Percentiles rank a stretch among this genome's conserved stretches.
phyloP scores from a whole-genome alignment of 2,113 vertebrate genomes.

The Megaptera novaeangliae region DNA sequence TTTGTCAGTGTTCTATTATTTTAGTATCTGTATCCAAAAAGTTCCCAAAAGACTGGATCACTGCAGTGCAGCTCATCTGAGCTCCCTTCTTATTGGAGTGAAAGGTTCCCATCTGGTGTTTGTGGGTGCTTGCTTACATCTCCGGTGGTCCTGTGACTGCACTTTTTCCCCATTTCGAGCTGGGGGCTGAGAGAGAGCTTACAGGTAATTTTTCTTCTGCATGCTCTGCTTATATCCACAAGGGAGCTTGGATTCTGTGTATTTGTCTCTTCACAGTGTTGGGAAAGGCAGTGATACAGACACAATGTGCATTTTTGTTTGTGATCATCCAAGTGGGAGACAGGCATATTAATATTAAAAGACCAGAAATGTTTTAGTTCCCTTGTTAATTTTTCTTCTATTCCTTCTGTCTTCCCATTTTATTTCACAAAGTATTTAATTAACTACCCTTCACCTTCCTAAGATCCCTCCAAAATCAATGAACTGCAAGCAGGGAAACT shows the following conservation, averaged over 20 bases:
- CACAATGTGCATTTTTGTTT: constrained; percentile 24
- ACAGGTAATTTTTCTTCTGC: neutral
- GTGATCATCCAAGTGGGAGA: constrained; percentile 50
- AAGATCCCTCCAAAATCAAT: constrained; percentile 76
- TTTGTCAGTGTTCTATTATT: constrained; percentile 8
- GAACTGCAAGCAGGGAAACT: constrained; percentile 85
- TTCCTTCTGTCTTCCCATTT: constrained; percentile 74
- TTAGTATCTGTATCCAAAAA: constrained; percentile 89
- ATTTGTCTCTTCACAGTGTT: constrained; percentile 38
- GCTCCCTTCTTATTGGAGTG: constrained; percentile 78
- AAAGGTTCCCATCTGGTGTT: constrained; percentile 75
- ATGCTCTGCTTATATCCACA: constrained; percentile 5
- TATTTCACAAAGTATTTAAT: constrained; percentile 72
- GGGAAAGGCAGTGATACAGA: constrained; percentile 65
- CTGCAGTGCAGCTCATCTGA: constrained; percentile 86
- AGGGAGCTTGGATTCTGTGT: constrained; percentile 47
- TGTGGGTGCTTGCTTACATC: neutral
- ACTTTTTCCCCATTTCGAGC: constrained; percentile 33
- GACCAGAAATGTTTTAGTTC: constrained; percentile 75
- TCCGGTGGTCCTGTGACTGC: constrained; percentile 44
- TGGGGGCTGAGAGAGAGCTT: constrained; percentile 41
- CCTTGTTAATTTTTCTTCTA: constrained; percentile 30
- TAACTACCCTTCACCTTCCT: constrained; percentile 41
- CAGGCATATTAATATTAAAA: constrained; percentile 69
- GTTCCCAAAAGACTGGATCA: constrained; percentile 82